phyloP scores from a whole-genome alignment of 2,888 invertebrate genomes.

The Orthosia incerta region DNA sequence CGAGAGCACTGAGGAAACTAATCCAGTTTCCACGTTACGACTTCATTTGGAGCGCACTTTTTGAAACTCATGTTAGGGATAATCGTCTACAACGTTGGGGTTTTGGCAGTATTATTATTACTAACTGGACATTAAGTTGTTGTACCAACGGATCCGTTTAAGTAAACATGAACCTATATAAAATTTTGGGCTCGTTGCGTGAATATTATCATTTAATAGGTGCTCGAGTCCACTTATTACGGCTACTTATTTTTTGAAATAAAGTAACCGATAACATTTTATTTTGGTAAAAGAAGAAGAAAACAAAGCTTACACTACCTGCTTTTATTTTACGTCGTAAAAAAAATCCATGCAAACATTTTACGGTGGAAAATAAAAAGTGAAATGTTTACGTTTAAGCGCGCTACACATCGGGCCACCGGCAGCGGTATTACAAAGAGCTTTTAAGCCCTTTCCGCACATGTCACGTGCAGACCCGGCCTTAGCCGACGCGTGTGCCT shows the following conservation, averaged over 20 bases:
- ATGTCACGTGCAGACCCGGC: slow-evolving; percentile 79
- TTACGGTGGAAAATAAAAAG: slow-evolving; percentile 66
- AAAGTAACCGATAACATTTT: slow-evolving; percentile 65
- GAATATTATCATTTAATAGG: slow-evolving; percentile 45
- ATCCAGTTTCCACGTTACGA: slow-evolving; percentile 59
- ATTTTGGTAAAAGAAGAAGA: slow-evolving; percentile 48
- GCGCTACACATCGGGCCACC: slow-evolving; percentile 65
- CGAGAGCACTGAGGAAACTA: slow-evolving; percentile 48
- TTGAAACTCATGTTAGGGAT: slow-evolving; percentile 48
- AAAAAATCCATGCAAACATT: slow-evolving; percentile 57
- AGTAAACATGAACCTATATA: slow-evolving; percentile 42
- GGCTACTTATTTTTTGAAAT: background rate
- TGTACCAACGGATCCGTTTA: slow-evolving; percentile 18
- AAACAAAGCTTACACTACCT: slow-evolving; percentile 54
- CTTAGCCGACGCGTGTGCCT: slow-evolving; percentile 69
- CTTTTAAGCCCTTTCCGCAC: slow-evolving; percentile 79
- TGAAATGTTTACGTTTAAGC: slow-evolving; percentile 76
- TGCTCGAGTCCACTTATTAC: background rate
- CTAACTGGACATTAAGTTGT: slow-evolving; percentile 36
- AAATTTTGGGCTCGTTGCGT: slow-evolving; percentile 49
- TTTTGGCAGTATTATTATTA: slow-evolving; percentile 37
- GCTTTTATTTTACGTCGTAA: slow-evolving; percentile 66
- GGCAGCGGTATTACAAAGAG: slow-evolving; percentile 75
- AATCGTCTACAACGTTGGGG: slow-evolving; percentile 25
- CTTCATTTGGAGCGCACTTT: slow-evolving; percentile 52